Base-by-base conservation (phyloP, 2,797 vertebrate species). In the Pachyuromys duprasi region DNA sequence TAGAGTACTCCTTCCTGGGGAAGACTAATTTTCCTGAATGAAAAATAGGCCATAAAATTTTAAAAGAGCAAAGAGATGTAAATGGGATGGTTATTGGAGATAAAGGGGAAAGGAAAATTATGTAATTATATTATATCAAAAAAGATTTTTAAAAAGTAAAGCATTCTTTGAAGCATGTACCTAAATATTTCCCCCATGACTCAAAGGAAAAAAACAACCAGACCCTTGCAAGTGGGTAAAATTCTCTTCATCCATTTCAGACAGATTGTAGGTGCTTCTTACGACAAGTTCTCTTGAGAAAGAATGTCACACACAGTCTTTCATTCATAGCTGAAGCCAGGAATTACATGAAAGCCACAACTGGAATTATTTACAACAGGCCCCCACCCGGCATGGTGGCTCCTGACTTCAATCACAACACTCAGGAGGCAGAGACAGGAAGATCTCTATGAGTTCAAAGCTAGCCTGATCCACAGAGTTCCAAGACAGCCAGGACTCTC, bases 301-400 rank as follows among this genome's bases (percentile, higher is more conserved):
- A 86, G 49, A 86, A 67, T 42, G 4, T 79, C 53, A 55, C 18
- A 69, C 60, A 8, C 31, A 39, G 14, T 65, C 28, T 67, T 39
- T 87, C 63, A 67, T 55, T 72, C 76, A 36, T 86, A 79, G 26
- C 62, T 86, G n/a, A 65, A 53, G 11, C 15, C 31, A 93, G 57
- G 57, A 69, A 72, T 4, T 69, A 0, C 12, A 53, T 91, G 39
- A 79, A 53, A 79, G 24, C 74, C 60, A 5, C 24, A 95, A 42
- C 53, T 55, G 83, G 79, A 83, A 79, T 55, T 15, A n/a, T 75
- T 74, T 49, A 94, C 91, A 94, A 63, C 33, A 74, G 88, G 11
- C 15, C 31, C 14, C 5, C 72, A 39, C 39, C 72, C 45, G 72
- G 24, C 3, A 1, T 45, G 5, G 39, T 45, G 13, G 39, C 6